phyloP scores from a whole-genome alignment of 2,113 vertebrate species.

The Thamnophis sirtalis region DNA sequence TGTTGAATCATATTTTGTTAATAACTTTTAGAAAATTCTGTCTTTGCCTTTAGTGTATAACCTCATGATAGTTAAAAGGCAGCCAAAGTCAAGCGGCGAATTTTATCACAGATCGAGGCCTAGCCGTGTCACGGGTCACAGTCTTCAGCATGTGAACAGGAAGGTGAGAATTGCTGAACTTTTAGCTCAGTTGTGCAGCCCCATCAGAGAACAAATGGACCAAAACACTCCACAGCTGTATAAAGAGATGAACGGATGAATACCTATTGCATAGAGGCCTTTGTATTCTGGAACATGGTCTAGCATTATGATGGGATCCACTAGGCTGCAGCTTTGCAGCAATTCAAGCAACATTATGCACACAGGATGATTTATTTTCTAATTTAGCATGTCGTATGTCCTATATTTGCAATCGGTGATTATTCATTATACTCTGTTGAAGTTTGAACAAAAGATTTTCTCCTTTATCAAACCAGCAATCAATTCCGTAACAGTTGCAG shows the following conservation, averaged over 20 bases:
- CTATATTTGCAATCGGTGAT: constrained; percentile 83
- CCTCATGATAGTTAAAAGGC: constrained; percentile 60
- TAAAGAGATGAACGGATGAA: constrained; percentile 66
- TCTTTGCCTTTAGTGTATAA: constrained; percentile 35
- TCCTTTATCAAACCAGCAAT: constrained; percentile 72
- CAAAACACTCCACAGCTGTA: constrained; percentile 85
- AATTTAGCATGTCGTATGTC: constrained; percentile 81
- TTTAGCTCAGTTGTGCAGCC: constrained; percentile 84
- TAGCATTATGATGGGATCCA: constrained; percentile 73
- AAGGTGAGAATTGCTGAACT: constrained; percentile 89
- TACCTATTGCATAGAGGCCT: constrained; percentile 85
- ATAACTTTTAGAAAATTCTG: constrained; percentile 25
- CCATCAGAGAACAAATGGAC: constrained; percentile 94
- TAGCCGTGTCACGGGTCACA: constrained; percentile 70
- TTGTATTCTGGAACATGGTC: constrained; percentile 83
- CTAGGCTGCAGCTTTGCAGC: constrained; percentile 69
- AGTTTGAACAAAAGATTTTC: constrained; percentile 76
- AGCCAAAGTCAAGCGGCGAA: constrained; percentile 53
- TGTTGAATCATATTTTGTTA: constrained; percentile 7
- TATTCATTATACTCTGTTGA: constrained; percentile 78
- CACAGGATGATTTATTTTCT: constrained; percentile 81
- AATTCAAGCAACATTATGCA: constrained; percentile 86
- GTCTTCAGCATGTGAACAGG: constrained; percentile 85
- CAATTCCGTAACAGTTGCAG: constrained; percentile 67
- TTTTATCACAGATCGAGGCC: constrained; percentile 62